Conservation (phyloP, 1,140 invertebrate genomes). For the Lordiphosa mommai region DNA sequence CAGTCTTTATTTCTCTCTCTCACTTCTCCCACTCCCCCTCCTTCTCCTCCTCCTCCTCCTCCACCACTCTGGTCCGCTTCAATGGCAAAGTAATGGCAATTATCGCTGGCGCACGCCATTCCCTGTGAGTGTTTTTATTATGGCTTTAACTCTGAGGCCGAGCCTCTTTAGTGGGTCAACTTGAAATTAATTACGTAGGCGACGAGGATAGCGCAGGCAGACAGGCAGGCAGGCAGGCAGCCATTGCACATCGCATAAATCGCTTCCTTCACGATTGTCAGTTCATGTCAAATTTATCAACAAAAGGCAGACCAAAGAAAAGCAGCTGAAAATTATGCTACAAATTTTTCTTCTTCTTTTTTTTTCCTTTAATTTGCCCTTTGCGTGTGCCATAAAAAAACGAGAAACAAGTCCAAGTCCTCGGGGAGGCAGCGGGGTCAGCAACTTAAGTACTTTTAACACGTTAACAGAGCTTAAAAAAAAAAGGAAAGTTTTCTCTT, state of each 20-base stretch:
- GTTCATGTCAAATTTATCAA: slow-evolving; percentile 29
- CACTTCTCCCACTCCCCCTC: neutral
- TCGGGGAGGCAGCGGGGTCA: neutral
- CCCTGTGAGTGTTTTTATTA: slow-evolving; percentile 56
- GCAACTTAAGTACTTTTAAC: slow-evolving; percentile 60
- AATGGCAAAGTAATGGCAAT: slow-evolving; percentile 61
- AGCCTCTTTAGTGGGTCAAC: slow-evolving; percentile 65
- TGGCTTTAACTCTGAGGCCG: slow-evolving; percentile 49
- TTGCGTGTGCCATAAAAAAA: slow-evolving; percentile 50
- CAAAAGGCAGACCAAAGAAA: neutral
- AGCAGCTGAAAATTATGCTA: slow-evolving; percentile 13
- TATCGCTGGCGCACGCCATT: slow-evolving; percentile 70
- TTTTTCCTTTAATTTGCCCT: slow-evolving; percentile 44
- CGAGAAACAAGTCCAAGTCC: slow-evolving; percentile 12
- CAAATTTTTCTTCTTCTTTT: slow-evolving; percentile 9
- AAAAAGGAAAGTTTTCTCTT: no score
- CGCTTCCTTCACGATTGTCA: slow-evolving; percentile 22
- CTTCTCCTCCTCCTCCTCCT: neutral
- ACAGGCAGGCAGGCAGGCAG: slow-evolving; percentile 7
- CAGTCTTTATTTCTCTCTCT: neutral
- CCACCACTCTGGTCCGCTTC: slow-evolving; percentile 14
- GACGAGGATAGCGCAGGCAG: neutral
- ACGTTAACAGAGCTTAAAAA: slow-evolving; percentile 48
- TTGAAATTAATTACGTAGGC: slow-evolving; percentile 64
- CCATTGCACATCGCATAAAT: slow-evolving; percentile 23